Evolutionary conservation across 30 jellyfish, hydroid and myxozoan genomes (phyloP).

Genomic region (Pelagia noctiluca): DNA sequence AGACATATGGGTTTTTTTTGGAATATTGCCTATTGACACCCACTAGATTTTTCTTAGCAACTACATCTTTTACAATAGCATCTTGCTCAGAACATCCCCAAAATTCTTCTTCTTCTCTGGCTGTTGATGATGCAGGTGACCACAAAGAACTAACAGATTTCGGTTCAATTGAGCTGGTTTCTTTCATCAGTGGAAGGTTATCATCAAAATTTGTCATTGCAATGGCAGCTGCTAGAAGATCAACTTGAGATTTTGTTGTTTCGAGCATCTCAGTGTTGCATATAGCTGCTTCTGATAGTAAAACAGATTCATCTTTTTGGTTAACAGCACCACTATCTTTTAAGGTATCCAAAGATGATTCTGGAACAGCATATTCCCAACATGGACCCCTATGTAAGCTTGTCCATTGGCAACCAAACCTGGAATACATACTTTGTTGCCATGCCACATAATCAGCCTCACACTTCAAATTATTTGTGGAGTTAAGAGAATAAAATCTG

Average conservation of each 20-base stretch:
- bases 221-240: background rate
- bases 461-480: background rate
- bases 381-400: background rate
- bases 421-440: no score
- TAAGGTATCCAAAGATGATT: background rate
- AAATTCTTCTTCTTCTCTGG: background rate
- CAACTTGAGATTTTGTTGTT: background rate
- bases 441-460: no score
- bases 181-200: background rate
- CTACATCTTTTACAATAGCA: background rate
- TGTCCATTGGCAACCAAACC: no score
- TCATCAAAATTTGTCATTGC: background rate
- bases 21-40: background rate
- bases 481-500: background rate
- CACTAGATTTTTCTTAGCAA: background rate
- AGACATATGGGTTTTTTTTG: background rate
- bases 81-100: background rate
- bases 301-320: no score
- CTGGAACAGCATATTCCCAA: background rate
- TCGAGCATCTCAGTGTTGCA: no score
- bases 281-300: no score
- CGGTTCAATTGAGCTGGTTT: no score
- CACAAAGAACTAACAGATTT: background rate
- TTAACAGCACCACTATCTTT: background rate
- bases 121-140: background rate